phyloP scores from a whole-genome alignment of 1,140 invertebrate species.

The Lasioglossum baleicum region DNA sequence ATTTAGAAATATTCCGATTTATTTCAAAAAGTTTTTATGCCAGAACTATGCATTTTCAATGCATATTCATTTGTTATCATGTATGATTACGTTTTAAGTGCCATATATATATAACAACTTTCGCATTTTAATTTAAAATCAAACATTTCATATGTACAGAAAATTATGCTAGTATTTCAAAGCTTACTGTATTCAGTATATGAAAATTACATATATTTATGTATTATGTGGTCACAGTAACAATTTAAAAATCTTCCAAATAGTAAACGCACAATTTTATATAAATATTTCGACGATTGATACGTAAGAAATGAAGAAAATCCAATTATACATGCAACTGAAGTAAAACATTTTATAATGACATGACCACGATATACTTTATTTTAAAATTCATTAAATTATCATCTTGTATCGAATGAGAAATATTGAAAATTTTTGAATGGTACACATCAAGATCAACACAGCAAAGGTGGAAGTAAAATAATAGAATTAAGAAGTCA shows the following conservation, averaged over 20 bases:
- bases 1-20: conserved; percentile 1
- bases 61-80: conserved; percentile 6
- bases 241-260: neutral
- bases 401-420: neutral
- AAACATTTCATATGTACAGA: no score
- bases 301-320: no score
- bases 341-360: no score
- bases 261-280: neutral
- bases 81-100: conserved; percentile 19
- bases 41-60: neutral
- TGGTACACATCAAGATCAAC: neutral
- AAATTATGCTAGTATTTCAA: no score
- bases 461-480: neutral
- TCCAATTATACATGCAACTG: no score
- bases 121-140: no score
- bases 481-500: neutral
- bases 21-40: neutral
- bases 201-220: no score
- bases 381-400: no score
- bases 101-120: conserved; percentile 15
- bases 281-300: neutral
- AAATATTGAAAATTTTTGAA: neutral
- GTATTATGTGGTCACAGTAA: no score
- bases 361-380: no score
- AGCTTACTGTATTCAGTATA: no score